A percentile compares a stretch with the other conserved stretches of the same genome.
Conservation (phyloP, 2,113 vertebrate species). For the Anolis carolinensis region DNA sequence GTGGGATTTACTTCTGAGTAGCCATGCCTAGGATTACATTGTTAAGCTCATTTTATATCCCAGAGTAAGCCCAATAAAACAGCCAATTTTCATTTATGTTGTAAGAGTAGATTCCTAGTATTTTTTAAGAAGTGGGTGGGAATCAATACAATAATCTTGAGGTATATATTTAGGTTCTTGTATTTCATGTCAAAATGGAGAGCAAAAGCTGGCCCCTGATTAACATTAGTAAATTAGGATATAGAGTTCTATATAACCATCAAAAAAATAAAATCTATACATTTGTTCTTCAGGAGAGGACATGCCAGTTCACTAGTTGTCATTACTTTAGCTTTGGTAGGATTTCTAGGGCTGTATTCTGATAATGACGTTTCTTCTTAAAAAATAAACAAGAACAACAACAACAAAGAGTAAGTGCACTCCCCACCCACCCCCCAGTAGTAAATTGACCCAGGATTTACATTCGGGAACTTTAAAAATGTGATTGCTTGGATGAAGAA, state of each 20-base stretch:
- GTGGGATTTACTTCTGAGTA: neutral
- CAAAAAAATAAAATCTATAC: conserved; percentile 82
- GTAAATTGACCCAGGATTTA: conserved; percentile 78
- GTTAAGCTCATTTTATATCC: conserved; percentile 67
- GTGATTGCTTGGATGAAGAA: conserved; percentile 72
- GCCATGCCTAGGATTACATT: neutral
- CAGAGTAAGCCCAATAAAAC: conserved; percentile 69
- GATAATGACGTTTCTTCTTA: conserved; percentile 76
- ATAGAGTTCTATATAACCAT: conserved; percentile 80
- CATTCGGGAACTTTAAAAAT: conserved; percentile 76
- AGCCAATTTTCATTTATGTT: conserved; percentile 72
- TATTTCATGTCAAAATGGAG: conserved; percentile 96
- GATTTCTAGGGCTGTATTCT: conserved; percentile 86
- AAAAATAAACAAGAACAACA: conserved; percentile 61
- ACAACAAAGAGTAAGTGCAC: conserved; percentile 87
- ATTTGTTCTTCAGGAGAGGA: conserved; percentile 82
- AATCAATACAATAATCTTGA: conserved; percentile 83
- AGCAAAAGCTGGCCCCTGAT: conserved; percentile 92
- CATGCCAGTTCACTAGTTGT: conserved; percentile 81
- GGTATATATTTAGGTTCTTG: conserved; percentile 96
- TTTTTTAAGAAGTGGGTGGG: conserved; percentile 18
- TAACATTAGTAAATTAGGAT: conserved; percentile 82
- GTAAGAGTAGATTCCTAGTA: conserved; percentile 56
- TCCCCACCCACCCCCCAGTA: conserved; percentile 79
- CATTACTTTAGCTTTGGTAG: conserved; percentile 93